Base-by-base conservation (phyloP, 2,797 vertebrate genomes). In the Centroberyx gerrardi region DNA sequence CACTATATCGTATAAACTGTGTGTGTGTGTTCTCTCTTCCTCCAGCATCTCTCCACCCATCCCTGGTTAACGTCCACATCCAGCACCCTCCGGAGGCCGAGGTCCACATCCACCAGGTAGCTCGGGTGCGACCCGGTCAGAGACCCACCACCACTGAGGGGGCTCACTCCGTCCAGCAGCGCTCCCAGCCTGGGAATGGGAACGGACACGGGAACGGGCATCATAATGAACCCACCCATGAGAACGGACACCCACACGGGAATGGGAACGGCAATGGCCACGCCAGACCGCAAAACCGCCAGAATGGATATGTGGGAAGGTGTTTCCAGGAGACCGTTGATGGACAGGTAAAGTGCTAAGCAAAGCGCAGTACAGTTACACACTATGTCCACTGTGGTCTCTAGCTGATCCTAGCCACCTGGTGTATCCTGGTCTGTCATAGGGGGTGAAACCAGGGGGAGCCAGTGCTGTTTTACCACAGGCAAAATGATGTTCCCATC, bases 21-120 rank as follows among this genome's bases (percentile, higher is more conserved):
- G 54, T 4, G 10, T 83, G 8, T 48, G 27, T 33, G 46, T 22
- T 46, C 63, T 78, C 29, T 87, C 29, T 61, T 44, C 29, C 69
- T 62, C 61, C 92, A 99, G 97, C 90, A 69, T 97, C 96, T 1
- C 87, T 96, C 86, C 97, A 96, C 75, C 97, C 97, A 58, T 98
- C 97, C 8, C 84, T 99, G 95, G 98, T 99, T 84, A 98, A 97
- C 0, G 97, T 99, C 77, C 97, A 98, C 82, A 95, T 99, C 70
- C 95, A 96, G 79, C 98, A 99, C 82, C 98, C 98, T 22, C 96
- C 96, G 0, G 97, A 98, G 83, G 96, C 97, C 0, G 95, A 95
- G 0, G 96, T 99, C 80, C 96, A 97, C 84, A 89, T 99, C 85
- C 98, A 99, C 86, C 97, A 98, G 90, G 98, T 99, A 74, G 97